phyloP scores from a whole-genome alignment of 2,888 invertebrate genomes.

The Trichacis sp. region DNA sequence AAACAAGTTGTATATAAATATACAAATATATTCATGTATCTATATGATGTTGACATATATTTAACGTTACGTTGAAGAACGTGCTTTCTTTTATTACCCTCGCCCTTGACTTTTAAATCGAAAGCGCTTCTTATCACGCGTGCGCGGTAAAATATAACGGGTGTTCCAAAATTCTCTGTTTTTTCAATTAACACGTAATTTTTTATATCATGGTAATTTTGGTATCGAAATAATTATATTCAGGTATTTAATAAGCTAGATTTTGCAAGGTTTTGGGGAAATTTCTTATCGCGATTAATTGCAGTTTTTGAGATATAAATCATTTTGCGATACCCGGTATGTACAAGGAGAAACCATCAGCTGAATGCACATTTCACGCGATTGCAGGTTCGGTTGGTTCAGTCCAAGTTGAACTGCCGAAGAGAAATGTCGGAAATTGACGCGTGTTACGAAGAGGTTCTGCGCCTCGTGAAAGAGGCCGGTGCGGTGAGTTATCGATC shows the following conservation, averaged over 20 bases:
- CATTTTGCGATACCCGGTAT: neutral
- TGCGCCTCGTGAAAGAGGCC: slow-evolving; percentile 77
- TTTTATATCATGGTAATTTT: no score
- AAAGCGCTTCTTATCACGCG: no score
- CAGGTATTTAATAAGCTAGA: no score
- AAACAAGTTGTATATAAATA: slow-evolving; percentile 46
- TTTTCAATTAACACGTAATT: no score
- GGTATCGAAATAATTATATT: no score
- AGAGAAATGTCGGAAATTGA: slow-evolving; percentile 68
- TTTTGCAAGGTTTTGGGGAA: no score
- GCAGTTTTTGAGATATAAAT: no score
- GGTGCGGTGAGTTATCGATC: slow-evolving; percentile 73
- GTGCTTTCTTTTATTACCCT: no score
- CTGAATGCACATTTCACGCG: neutral
- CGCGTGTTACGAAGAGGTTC: slow-evolving; percentile 75
- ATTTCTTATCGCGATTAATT: no score
- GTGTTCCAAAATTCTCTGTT: no score
- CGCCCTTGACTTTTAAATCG: no score
- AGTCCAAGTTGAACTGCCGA: slow-evolving; percentile 21
- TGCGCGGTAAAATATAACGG: no score
- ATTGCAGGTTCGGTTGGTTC: slow-evolving; percentile 7
- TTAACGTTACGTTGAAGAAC: slow-evolving; percentile 56
- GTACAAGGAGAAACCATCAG: neutral
- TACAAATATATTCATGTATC: slow-evolving; percentile 47
- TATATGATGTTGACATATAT: slow-evolving; percentile 56